A percentile compares a stretch with the other conserved stretches of the same genome.
These are phyloP conservation scores for Antennarius maculatus DNA, from an alignment of 2,797 vertebrate species.

Conservation along the genomic window DNA sequence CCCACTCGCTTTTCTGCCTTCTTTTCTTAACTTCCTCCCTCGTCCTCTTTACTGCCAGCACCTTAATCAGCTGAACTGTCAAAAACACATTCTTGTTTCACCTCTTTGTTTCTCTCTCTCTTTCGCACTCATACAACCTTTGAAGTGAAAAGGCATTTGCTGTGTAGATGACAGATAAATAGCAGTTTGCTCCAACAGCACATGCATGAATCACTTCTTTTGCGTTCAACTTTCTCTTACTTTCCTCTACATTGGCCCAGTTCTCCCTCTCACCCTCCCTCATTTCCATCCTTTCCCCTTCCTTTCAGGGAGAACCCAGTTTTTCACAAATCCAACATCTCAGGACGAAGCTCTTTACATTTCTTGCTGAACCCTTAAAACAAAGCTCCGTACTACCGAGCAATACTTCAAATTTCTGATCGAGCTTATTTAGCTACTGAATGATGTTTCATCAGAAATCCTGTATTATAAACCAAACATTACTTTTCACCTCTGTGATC, in stretches of 20 bases:
- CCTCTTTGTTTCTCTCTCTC: constrained; percentile 47
- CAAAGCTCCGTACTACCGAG: not conserved
- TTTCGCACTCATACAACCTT: constrained; percentile 39
- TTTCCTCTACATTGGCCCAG: constrained; percentile 39
- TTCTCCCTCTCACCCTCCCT: constrained; percentile 16
- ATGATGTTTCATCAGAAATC: not conserved
- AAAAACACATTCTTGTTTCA: constrained; percentile 69
- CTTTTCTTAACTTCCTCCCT: constrained; percentile 47
- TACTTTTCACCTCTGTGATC: too few relatives aligned
- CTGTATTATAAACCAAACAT: not conserved
- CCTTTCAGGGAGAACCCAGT: not conserved
- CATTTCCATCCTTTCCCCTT: not conserved
- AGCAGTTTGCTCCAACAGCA: constrained; percentile 55
- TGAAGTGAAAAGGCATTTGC: constrained; percentile 64
- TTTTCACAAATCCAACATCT: not conserved
- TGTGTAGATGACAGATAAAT: constrained; percentile 68
- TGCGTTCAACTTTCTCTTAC: constrained; percentile 35
- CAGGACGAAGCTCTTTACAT: not conserved
- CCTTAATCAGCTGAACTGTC: constrained; percentile 78
- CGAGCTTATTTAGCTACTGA: not conserved
- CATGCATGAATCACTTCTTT: constrained; percentile 50
- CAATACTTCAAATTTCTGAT: not conserved
- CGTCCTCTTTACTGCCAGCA: constrained; percentile 54
- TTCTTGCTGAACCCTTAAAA: not conserved
- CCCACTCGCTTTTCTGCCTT: constrained; percentile 52